Conservation (phyloP, 2,113 vertebrate genomes). For the Phyllopteryx taeniolatus region DNA sequence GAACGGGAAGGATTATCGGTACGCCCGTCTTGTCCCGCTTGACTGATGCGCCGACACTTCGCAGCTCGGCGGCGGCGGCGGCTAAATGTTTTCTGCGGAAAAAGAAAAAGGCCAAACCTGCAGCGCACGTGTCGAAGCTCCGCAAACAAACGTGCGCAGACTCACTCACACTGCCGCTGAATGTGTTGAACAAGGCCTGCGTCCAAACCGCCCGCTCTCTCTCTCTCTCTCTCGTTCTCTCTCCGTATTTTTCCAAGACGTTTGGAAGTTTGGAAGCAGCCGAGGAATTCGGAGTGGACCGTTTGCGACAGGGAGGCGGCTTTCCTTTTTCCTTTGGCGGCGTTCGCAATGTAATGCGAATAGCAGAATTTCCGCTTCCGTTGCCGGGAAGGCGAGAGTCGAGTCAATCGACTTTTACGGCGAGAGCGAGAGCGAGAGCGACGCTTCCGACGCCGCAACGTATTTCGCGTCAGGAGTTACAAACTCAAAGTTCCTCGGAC, state of each 20-base stretch:
- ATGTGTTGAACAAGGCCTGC: slow-evolving; percentile 25
- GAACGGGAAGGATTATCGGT: too few relatives aligned
- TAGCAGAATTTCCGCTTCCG: slow-evolving; percentile 39
- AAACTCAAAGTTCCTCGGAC: background rate
- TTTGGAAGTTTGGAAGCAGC: slow-evolving; percentile 10
- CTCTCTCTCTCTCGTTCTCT: slow-evolving; percentile 17
- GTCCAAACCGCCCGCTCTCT: background rate
- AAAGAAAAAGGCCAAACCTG: slow-evolving; percentile 35
- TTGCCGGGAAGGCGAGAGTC: background rate
- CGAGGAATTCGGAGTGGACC: slow-evolving; percentile 19
- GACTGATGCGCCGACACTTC: too few relatives aligned
- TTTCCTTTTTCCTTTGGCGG: background rate
- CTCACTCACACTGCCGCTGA: slow-evolving; percentile 1
- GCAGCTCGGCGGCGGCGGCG: background rate
- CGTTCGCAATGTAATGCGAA: slow-evolving; percentile 32
- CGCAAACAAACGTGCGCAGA: slow-evolving; percentile 23
- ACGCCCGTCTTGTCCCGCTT: too few relatives aligned
- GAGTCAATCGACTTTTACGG: background rate
- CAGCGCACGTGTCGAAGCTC: slow-evolving; percentile 22
- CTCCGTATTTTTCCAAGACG: slow-evolving; percentile 34
- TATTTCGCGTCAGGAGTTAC: background rate
- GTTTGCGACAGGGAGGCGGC: slow-evolving; percentile 2
- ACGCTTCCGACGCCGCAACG: background rate
- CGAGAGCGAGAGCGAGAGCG: too few relatives aligned
- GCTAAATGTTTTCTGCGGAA: slow-evolving; percentile 31